Conservation (phyloP, 2,797 vertebrate species). For the Lagodon rhomboides region DNA sequence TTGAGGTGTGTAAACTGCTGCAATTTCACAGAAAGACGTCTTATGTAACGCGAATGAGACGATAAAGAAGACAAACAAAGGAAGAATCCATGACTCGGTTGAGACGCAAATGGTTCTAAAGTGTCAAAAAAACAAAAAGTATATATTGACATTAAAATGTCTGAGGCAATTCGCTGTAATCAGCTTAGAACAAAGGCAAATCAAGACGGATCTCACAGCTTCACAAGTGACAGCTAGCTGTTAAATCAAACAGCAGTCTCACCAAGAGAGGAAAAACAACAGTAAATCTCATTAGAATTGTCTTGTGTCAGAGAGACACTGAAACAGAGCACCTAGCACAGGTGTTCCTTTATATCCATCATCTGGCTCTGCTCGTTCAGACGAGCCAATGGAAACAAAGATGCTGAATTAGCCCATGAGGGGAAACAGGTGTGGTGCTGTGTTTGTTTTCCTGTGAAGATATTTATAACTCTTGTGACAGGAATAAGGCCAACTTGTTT, state of each 20-base stretch:
- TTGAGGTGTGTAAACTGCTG: background rate
- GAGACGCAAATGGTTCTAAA: no score
- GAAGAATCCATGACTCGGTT: background rate
- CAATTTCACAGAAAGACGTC: background rate
- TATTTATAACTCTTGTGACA: background rate
- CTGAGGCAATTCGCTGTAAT: background rate
- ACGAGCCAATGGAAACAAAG: conserved; percentile 22
- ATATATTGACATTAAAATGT: background rate
- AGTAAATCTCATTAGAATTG: background rate
- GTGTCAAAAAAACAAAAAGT: background rate
- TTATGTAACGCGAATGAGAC: background rate
- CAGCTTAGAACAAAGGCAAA: background rate
- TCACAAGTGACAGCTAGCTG: background rate
- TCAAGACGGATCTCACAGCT: background rate
- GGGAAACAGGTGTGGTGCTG: conserved; percentile 26
- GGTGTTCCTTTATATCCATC: conserved; percentile 35
- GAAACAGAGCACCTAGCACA: conserved; percentile 1
- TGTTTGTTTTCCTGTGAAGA: background rate
- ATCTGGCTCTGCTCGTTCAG: conserved; percentile 9
- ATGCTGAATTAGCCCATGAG: conserved; percentile 23
- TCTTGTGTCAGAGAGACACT: background rate
- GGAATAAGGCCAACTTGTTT: no score
- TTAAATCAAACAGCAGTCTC: background rate
- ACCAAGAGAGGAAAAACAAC: background rate
- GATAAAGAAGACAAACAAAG: background rate